A percentile compares a stretch with the other conserved stretches of the same genome.
These are phyloP conservation scores for Cyprinodon diabolis DNA, from an alignment of 2,797 vertebrate genomes.

Conservation along the genomic window DNA sequence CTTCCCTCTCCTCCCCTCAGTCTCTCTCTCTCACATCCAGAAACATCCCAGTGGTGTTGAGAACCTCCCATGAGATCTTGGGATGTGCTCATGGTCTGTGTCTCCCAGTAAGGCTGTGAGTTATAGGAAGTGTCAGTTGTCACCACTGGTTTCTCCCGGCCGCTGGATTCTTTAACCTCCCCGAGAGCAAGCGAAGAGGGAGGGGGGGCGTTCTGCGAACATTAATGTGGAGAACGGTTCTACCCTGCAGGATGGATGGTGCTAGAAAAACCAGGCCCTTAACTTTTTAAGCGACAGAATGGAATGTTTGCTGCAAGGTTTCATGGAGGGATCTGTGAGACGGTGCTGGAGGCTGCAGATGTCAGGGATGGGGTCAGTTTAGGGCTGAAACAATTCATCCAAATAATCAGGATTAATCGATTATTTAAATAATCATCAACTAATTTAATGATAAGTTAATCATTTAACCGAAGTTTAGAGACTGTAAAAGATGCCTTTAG, in stretches of 20 bases:
- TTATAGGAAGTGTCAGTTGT: conserved; percentile 77
- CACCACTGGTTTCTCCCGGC: conserved; percentile 59
- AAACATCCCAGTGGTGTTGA: conserved; percentile 38
- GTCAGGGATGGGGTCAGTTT: background rate
- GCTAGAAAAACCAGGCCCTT: background rate
- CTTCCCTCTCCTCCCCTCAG: background rate
- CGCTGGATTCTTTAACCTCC: conserved; percentile 48
- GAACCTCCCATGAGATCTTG: conserved; percentile 14
- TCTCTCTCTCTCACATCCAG: conserved; percentile 27
- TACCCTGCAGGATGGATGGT: background rate
- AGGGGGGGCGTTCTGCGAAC: background rate
- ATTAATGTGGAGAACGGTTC: background rate
- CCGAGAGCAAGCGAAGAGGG: conserved; percentile 29
- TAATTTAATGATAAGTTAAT: no score
- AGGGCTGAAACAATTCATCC: no score
- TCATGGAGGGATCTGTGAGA: background rate
- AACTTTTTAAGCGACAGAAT: background rate
- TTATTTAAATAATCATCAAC: no score
- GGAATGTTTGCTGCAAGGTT: background rate
- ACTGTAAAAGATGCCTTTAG: no score
- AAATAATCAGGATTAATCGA: no score
- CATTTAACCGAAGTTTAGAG: no score
- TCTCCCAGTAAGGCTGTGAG: conserved; percentile 52
- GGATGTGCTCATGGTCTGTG: conserved; percentile 10
- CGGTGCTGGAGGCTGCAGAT: background rate